phyloP scores from a whole-genome alignment of 2,113 vertebrate species.

The Pseudonaja textilis region DNA sequence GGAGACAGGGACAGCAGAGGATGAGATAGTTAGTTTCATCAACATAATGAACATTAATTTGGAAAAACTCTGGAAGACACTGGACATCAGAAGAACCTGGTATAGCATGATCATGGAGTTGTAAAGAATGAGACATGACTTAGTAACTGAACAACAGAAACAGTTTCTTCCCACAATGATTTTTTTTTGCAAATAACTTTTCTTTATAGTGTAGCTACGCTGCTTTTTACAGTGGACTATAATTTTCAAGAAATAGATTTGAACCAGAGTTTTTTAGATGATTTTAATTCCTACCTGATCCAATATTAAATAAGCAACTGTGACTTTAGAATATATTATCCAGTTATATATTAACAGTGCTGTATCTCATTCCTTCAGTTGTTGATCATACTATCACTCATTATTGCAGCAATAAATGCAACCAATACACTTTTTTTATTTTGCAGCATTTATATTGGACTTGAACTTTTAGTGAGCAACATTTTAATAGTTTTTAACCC shows the following conservation, averaged over 20 bases:
- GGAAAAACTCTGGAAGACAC: neutral
- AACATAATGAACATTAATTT: neutral
- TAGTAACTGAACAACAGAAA: neutral
- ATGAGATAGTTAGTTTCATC: neutral
- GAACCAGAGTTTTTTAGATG: neutral
- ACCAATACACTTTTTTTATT: neutral
- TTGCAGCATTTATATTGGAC: neutral
- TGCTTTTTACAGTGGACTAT: neutral
- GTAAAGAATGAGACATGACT: neutral
- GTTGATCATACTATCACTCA: neutral
- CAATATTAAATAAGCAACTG: neutral
- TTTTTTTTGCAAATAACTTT: neutral
- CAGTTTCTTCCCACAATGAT: neutral
- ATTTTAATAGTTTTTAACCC: neutral
- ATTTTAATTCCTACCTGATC: neutral
- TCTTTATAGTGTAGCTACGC: neutral
- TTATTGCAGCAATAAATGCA: neutral
- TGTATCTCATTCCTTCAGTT: neutral
- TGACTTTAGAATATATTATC: neutral
- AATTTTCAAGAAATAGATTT: neutral
- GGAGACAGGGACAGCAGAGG: neutral
- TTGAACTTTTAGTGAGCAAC: neutral
- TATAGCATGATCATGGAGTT: neutral
- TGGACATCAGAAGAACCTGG: neutral
- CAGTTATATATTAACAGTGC: neutral